These are phyloP conservation scores for Cavia aperea DNA, from an alignment of 2,113 vertebrate species.

Conservation along the genomic window DNA sequence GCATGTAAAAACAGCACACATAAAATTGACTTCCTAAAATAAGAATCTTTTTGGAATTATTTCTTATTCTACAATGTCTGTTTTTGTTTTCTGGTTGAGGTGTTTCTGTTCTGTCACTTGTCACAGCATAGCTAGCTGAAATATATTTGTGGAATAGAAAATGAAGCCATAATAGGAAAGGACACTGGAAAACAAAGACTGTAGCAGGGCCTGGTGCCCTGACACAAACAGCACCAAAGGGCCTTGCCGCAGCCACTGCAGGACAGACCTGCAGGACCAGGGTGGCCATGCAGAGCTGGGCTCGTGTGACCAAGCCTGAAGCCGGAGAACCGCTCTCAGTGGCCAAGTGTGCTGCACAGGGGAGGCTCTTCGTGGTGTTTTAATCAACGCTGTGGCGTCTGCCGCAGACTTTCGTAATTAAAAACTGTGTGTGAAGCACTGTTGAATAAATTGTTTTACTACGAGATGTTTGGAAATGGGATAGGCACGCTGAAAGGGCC, in stretches of 20 bases:
- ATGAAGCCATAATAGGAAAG: background rate
- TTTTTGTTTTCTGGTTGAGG: background rate
- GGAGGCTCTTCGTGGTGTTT: conserved; percentile 18
- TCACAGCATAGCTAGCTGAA: background rate
- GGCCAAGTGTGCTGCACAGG: background rate
- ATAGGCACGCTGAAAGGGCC: background rate
- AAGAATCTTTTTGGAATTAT: background rate
- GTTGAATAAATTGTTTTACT: background rate
- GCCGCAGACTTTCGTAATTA: conserved; percentile 12
- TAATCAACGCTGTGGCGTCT: background rate
- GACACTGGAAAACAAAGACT: background rate
- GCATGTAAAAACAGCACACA: background rate
- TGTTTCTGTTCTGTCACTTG: background rate
- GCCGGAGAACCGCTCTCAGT: background rate
- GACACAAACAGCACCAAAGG: background rate
- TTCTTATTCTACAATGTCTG: background rate
- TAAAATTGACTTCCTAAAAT: conserved; percentile 19
- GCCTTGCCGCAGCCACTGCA: rapidly evolving
- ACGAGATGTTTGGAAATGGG: conserved; percentile 3
- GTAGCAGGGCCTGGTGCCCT: background rate
- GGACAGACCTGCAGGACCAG: background rate
- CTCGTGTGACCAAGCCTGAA: background rate
- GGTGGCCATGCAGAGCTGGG: background rate
- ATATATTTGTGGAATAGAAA: background rate
- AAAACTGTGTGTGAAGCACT: background rate